A percentile compares a stretch with the other conserved stretches of the same genome.
These are phyloP conservation scores for Tyrophagus putrescentiae DNA, from an alignment of 1,140 invertebrate species.

Conservation along the genomic window DNA sequence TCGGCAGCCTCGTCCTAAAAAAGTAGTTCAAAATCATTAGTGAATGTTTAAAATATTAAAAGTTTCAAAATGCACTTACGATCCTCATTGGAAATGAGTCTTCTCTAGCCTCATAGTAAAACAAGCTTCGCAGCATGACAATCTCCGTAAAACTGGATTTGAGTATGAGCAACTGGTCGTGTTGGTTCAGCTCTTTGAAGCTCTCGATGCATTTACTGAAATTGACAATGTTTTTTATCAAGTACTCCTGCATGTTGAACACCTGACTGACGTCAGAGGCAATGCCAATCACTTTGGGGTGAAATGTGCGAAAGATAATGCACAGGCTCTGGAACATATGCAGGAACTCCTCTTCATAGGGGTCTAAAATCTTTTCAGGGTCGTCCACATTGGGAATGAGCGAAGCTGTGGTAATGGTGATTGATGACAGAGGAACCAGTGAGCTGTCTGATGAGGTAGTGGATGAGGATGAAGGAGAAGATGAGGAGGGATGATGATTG, in stretches of 20 bases:
- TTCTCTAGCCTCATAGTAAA: constrained; percentile 68
- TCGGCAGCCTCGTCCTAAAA: constrained; percentile 1
- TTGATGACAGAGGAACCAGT: too few relatives aligned
- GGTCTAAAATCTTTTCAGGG: not conserved
- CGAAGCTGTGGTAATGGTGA: not conserved
- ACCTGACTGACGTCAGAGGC: constrained; percentile 47
- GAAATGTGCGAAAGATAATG: not conserved
- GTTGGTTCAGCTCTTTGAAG: constrained; percentile 76
- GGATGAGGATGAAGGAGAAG: too few relatives aligned
- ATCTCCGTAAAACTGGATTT: constrained; percentile 81
- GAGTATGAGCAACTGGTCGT: constrained; percentile 70
- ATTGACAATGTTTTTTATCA: constrained; percentile 71
- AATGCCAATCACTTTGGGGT: not conserved
- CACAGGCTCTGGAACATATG: not conserved
- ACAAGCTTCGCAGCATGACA: constrained; percentile 72
- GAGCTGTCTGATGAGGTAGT: too few relatives aligned
- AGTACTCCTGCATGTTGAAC: constrained; percentile 74
- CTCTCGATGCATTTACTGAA: constrained; percentile 75
- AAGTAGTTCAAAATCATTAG: too few relatives aligned
- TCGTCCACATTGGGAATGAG: not conserved
- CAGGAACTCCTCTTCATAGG: not conserved
- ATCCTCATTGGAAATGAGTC: constrained; percentile 46
- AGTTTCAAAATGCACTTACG: too few relatives aligned
- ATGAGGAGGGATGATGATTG: too few relatives aligned
- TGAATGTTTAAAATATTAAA: too few relatives aligned